A percentile compares a stretch with the other conserved stretches of the same genome.
These are phyloP conservation scores for Indri indri DNA, from an alignment of 2,113 vertebrate genomes.

Conservation along the genomic window DNA sequence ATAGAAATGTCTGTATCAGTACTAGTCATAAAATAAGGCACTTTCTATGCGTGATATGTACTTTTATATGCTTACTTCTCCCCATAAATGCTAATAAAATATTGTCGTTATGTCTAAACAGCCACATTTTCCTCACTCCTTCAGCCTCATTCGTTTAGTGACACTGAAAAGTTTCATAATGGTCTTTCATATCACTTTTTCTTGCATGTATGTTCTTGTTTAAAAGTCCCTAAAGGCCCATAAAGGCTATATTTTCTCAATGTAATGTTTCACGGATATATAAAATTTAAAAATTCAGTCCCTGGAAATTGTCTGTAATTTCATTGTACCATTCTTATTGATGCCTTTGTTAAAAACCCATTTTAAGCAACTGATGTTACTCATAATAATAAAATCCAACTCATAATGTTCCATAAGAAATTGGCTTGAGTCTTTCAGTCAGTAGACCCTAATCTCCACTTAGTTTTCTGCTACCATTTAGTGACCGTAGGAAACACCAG, in stretches of 20 bases:
- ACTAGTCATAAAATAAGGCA: conserved; percentile 53
- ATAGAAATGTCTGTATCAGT: conserved; percentile 5
- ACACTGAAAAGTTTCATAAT: conserved; percentile 39
- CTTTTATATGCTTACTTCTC: conserved; percentile 24
- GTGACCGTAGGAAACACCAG: background rate
- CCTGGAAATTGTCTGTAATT: conserved; percentile 32
- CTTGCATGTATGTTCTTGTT: conserved; percentile 40
- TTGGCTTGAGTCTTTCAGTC: background rate
- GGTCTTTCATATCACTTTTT: conserved; percentile 41
- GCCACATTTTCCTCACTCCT: background rate
- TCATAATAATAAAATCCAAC: conserved; percentile 3
- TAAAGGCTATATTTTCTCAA: conserved; percentile 38
- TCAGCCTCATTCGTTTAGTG: conserved; percentile 34
- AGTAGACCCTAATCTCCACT: background rate
- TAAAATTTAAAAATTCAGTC: conserved; percentile 40
- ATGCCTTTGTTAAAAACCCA: conserved; percentile 44
- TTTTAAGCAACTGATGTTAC: background rate
- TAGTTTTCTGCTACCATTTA: background rate
- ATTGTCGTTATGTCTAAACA: conserved; percentile 43
- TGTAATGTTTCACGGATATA: conserved; percentile 8
- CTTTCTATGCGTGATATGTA: conserved; percentile 53
- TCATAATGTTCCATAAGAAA: background rate
- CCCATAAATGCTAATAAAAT: conserved; percentile 41
- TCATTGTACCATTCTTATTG: conserved; percentile 5
- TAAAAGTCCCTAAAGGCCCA: conserved; percentile 14